phyloP scores from a whole-genome alignment of 2,888 invertebrate genomes.

The Hyposoter dolosus region DNA sequence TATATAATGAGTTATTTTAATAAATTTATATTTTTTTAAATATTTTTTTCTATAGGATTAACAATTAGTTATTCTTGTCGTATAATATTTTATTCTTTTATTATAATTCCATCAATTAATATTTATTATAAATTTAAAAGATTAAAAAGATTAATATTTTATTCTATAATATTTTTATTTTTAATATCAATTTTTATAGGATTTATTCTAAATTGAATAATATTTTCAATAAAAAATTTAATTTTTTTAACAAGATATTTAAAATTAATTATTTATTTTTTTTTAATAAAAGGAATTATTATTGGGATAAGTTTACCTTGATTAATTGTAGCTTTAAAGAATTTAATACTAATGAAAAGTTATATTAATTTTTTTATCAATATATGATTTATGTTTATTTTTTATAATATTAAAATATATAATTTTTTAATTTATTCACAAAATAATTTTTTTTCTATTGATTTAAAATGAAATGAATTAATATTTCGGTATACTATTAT shows the following conservation, averaged over 20 bases:
- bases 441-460: constrained; percentile 71
- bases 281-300: too few species aligned
- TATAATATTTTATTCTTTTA: constrained; percentile 86
- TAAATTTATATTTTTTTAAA: constrained; percentile 86
- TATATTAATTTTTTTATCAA: constrained; percentile 29
- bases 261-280: too few species aligned
- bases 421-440: constrained; percentile 81
- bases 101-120: constrained; percentile 85
- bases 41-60: constrained; percentile 79
- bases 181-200: constrained; percentile 86
- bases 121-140: constrained; percentile 85
- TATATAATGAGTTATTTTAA: constrained; percentile 86
- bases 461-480: constrained; percentile 86
- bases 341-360: constrained; percentile 29
- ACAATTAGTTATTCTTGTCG: constrained; percentile 87
- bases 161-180: constrained; percentile 84
- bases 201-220: constrained; percentile 86
- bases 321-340: constrained; percentile 71
- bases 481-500: constrained; percentile 80
- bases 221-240: too few species aligned
- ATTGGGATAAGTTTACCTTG: too few species aligned
- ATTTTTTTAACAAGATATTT: too few species aligned
- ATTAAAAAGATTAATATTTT: constrained; percentile 85
- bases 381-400: constrained; percentile 84
- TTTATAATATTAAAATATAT: constrained; percentile 68